A percentile compares a stretch with the other conserved stretches of the same genome.
Conservation (phyloP, 2,888 invertebrate species). For the Amphipyra tragopoginis region DNA sequence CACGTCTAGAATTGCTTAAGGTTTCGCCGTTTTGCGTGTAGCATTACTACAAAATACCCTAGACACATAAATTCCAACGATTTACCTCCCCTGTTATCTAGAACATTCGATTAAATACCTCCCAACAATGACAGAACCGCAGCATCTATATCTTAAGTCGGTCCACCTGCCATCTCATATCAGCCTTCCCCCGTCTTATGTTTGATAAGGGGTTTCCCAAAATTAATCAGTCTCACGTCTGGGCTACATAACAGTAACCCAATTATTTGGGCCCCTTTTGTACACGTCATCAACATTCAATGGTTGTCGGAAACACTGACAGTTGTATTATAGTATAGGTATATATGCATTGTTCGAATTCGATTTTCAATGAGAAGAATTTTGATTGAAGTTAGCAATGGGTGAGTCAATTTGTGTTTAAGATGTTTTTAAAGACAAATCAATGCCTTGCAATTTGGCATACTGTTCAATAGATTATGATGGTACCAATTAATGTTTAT, state of each 20-base stretch:
- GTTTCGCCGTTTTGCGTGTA: not conserved
- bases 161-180: conserved; percentile 49
- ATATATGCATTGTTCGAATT: conserved; percentile 11
- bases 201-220: conserved; percentile 56
- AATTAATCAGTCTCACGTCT: conserved; percentile 58
- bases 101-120: conserved; percentile 12
- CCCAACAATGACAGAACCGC: conserved; percentile 29
- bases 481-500: no score
- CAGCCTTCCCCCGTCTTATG: conserved; percentile 23
- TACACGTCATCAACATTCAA: conserved; percentile 55
- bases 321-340: conserved; percentile 27
- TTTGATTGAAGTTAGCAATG: conserved; percentile 19
- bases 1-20: conserved; percentile 31
- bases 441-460: no score
- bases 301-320: conserved; percentile 45
- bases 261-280: conserved; percentile 53
- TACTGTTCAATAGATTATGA: no score
- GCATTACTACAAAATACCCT: conserved; percentile 19
- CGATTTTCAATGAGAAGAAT: conserved; percentile 19
- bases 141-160: conserved; percentile 14
- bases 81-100: not conserved
- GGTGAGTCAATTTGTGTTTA: no score
- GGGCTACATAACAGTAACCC: conserved; percentile 51
- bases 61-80: conserved; percentile 3
- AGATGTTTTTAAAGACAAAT: no score